These are phyloP conservation scores for Petrolisthes manimaculis DNA, from an alignment of 2,888 invertebrate species.

Conservation along the genomic window DNA sequence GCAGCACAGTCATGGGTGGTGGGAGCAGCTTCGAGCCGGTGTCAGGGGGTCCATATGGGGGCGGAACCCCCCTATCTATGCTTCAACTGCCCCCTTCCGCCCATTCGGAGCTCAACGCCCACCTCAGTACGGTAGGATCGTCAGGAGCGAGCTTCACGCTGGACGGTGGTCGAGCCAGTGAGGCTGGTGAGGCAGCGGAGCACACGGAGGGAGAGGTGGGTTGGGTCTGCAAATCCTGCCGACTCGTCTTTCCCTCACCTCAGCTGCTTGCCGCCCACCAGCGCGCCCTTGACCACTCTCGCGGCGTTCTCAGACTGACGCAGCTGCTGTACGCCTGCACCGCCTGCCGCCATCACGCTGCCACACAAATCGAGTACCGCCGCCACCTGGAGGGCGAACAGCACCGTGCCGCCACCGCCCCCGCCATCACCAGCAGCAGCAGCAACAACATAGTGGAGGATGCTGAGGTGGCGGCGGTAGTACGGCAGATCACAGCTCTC, in stretches of 20 bases:
- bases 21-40: conserved; percentile 34
- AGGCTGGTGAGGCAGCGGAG: conserved; percentile 50
- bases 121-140: conserved; percentile 45
- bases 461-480: conserved; percentile 58
- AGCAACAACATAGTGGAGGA: conserved; percentile 47
- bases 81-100: conserved; percentile 63
- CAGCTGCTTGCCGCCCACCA: conserved; percentile 59
- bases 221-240: conserved; percentile 65
- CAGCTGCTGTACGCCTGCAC: conserved; percentile 63
- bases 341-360: conserved; percentile 43
- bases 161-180: conserved; percentile 59
- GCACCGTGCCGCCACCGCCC: conserved; percentile 31
- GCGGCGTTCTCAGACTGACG: conserved; percentile 60
- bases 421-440: conserved; percentile 14
- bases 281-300: conserved; percentile 56
- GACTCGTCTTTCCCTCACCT: conserved; percentile 63
- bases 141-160: conserved; percentile 62
- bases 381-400: conserved; percentile 58
- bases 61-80: conserved; percentile 64
- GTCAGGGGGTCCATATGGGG: conserved; percentile 43
- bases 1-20: conserved; percentile 6
- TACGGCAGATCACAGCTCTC: conserved; percentile 62
- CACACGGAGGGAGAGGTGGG: conserved; percentile 62
- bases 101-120: conserved; percentile 58
- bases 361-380: conserved; percentile 56